Conservation (phyloP, 1,140 invertebrate genomes). For the Drosophila azteca region DNA sequence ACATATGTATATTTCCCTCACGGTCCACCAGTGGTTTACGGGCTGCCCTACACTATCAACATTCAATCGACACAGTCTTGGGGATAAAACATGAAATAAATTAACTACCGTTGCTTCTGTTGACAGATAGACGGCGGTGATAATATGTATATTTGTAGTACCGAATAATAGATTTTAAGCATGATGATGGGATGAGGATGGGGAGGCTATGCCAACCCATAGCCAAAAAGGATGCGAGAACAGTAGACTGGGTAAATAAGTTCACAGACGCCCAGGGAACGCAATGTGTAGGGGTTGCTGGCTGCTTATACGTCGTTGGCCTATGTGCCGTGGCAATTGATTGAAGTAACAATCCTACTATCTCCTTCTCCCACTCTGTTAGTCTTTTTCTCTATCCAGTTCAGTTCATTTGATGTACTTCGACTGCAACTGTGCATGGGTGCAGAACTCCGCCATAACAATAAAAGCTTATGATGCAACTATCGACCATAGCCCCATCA, state of each 20-base stretch:
- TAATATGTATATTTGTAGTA: too few relatives aligned
- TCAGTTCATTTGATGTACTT: constrained; percentile 32
- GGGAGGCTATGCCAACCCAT: background rate
- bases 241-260: constrained; percentile 67
- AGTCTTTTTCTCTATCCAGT: background rate
- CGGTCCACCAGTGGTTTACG: constrained; percentile 2
- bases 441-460: background rate
- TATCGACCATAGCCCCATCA: constrained; percentile 23
- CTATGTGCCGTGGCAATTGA: constrained; percentile 43
- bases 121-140: too few relatives aligned
- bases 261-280: constrained; percentile 26
- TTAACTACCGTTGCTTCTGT: too few relatives aligned
- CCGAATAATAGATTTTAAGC: too few relatives aligned
- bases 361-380: too few relatives aligned
- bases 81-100: too few relatives aligned
- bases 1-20: constrained; percentile 14
- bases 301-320: constrained; percentile 55
- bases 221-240: constrained; percentile 50
- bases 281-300: background rate
- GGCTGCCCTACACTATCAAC: too few relatives aligned
- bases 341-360: constrained; percentile 10
- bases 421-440: background rate
- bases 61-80: too few relatives aligned
- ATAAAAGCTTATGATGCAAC: constrained; percentile 32
- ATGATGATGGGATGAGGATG: background rate